Base-by-base conservation (phyloP, 2,113 vertebrate genomes). In the Struthio camelus region DNA sequence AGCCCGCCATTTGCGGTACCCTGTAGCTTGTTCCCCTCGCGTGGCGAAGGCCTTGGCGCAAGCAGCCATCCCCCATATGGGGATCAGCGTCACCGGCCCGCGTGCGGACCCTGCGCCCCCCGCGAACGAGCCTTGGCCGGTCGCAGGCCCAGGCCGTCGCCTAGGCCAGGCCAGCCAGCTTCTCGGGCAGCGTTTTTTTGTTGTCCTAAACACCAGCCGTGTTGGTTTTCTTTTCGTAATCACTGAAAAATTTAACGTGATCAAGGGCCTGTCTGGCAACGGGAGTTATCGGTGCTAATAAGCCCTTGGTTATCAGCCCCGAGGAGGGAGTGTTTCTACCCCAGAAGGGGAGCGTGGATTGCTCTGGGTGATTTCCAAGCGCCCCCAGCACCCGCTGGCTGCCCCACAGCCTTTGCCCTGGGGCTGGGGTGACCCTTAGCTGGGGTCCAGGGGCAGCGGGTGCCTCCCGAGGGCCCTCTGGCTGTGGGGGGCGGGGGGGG, bases 391-490 rank as follows among this genome's bases (percentile, higher is more conserved):
- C 15, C 6, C 24, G 9, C 20, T 25, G 18, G 11, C 80, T 53
- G 85, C 58, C 42, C 32, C 38, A 3, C 1, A 6, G 64, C 9
- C 50, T 5, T 10, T 2, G 3, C 46, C 3, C 1, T 1, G 11
- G 54, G 30, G 24, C n/a, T 1, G 20, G 8, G 50, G 30, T 2
- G 5, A 8, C 6, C 1, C 11, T 48, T 20, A 46, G 30, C 23
- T 1, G 5, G 9, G 42, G 16, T 10, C n/a, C 17, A 2, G 3
- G 4, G 38, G 3, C 56, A 36, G 6, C 4, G 1, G 42, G 5
- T 17, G 50, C 14, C 30, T 58, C 27, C 8, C 6, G 1, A 27
- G 14, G 8, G 17, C 23, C 9, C 20, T 38, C 38, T 6, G 11
- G 34, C 85, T 62, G 20, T 1, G 3, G n/a, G 44, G 64, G 24